A percentile compares a stretch with the other conserved stretches of the same genome.
Conservation (phyloP, 2,888 invertebrate species). For the Caenorhabditis sp. region DNA sequence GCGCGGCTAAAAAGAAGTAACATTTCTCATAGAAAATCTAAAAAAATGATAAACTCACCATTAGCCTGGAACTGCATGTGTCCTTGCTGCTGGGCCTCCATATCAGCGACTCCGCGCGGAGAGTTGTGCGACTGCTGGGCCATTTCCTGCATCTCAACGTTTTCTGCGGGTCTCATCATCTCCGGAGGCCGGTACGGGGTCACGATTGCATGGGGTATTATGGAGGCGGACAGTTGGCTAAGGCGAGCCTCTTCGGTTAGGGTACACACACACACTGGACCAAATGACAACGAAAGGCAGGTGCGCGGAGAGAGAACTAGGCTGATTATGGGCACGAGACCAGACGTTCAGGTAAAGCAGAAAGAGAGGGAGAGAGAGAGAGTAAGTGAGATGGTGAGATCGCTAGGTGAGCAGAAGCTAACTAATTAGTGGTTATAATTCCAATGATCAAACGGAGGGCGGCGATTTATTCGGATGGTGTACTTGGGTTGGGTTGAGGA, state of each 20-base stretch:
- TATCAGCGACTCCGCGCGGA: neutral
- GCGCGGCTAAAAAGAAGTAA: too few species aligned
- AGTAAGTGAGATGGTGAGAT: neutral
- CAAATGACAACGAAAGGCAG: constrained; percentile 31
- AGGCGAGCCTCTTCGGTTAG: constrained; percentile 9
- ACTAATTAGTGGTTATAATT: too few species aligned
- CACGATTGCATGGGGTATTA: constrained; percentile 26
- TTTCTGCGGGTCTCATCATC: constrained; percentile 49
- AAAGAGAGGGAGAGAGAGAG: neutral
- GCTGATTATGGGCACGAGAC: constrained; percentile 30
- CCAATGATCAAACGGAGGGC: too few species aligned
- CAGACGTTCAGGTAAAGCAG: constrained; percentile 8
- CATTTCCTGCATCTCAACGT: constrained; percentile 60
- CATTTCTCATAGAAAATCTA: neutral
- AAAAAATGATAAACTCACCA: neutral
- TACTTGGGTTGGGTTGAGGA: neutral
- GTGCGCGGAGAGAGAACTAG: constrained; percentile 19
- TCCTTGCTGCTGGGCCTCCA: neutral
- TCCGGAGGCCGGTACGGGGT: constrained; percentile 36
- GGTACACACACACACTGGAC: neutral
- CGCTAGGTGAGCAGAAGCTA: neutral
- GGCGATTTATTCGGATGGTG: too few species aligned
- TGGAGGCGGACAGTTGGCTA: constrained; percentile 12
- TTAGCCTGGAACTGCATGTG: neutral
- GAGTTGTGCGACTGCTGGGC: constrained; percentile 17